Base-by-base conservation (phyloP, 1,140 invertebrate genomes). In the Hermetia illucens region DNA sequence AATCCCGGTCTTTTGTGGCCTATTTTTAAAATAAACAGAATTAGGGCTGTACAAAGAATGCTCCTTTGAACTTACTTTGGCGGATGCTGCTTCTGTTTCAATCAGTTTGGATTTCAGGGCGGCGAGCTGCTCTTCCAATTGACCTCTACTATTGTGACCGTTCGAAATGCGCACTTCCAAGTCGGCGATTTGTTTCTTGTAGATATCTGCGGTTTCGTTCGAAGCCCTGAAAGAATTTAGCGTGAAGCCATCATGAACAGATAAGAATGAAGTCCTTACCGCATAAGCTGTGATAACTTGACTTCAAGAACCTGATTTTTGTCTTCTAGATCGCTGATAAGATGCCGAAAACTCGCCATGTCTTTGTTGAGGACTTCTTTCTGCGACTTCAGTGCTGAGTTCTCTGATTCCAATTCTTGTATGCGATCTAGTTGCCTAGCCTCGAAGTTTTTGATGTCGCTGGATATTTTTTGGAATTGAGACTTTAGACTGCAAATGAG, bases 271-370 rank as follows among this genome's bases (percentile, higher is more conserved):
- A 6, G 10, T 32, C 6, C 13, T 32, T 36, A 46, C 45, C 38
- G 44, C 13, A 42, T 35, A 13, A 27, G 32, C 12, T 39, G 29
- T 10, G 39, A 25, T 12, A 49, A 16, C 8, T 60, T 55, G 1
- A 34, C 12, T 37, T 60, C 57, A 1, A 60, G 15, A 33, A 46
- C 52, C 15, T 59, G 50, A 19, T 44, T 53, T 43, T 56, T 56
- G 6, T 56, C 48, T 31, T 60, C 53, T 24, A 58, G 58, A 32
- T 56, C 55, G 15, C 51, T 52, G 12, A 48, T 48, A 37, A 58
- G 39, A 18, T 39, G 40, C 5, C 59, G 45, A 1, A 51, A 54
- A 37, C 59, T 53, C 2, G 52, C 34, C 21, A 60, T 40, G 44
- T 60, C 51, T 20, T 54, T 47, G 44, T 59, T 48, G 5, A 61